Base-by-base conservation (phyloP, 2,888 invertebrate genomes). In the Agrochola lota region DNA sequence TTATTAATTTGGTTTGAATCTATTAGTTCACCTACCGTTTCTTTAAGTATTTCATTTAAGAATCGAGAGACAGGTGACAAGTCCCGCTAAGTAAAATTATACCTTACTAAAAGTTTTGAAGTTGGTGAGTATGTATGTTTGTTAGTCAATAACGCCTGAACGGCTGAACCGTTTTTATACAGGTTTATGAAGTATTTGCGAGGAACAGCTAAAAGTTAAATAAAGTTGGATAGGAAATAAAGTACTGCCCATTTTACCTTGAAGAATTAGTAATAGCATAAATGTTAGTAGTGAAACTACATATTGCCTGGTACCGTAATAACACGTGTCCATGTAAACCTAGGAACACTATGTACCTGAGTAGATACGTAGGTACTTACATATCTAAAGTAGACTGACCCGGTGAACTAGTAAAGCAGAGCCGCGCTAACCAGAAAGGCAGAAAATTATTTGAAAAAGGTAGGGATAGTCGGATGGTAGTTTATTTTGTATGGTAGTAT, bases 1-100 rank as follows among this genome's bases (percentile, higher is more conserved):
- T 63, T 40, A 46, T 67, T 71, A 30, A 74, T 74, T 80, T 59
- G 46, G 60, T 40, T 60, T 20, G 23, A 67, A 73, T 72, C 40
- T 60, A 80, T 87, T 70, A 67, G 40, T 64, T 49, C 6, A 60
- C 23, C 26, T 68, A 17, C n/a, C 15, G 59, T 68, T 64, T 84
- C 46, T 63, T 62, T 43, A 49, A n/a, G n/a, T 59, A 23, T 43
- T 63, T 52, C 1, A 49, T 68, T 35, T 52, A n/a, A 30, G 23
- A 23, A 55, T 52, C 6, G 3, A 62, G 11, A 15, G 20, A 73
- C 73, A 66, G 60, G 74, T 79, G 62, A 30, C 30, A 9, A 9
- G 20, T 60, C 17, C 30, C 1, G 17, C 26, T 26, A 40, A 23
- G 15, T 60, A 43, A 20, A 26, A 43, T 6, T 2, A 12, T 17